Evolutionary conservation across 1,140 invertebrate genomes (phyloP).

Genomic region (Ptiloglossa arizonensis): DNA sequence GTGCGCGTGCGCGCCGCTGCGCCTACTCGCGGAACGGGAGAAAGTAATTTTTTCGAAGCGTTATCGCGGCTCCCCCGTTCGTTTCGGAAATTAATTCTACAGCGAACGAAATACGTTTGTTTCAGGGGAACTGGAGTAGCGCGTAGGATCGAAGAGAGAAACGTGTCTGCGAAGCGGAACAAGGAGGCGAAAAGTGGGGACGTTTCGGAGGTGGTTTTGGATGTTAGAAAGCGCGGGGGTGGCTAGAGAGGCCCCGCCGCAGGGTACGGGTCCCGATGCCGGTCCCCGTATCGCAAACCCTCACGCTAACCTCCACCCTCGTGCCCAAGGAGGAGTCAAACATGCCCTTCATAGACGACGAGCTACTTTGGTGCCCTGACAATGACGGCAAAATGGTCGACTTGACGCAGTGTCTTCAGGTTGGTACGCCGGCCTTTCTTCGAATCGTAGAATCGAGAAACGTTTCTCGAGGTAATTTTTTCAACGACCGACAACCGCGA

Average conservation of each 20-base stretch:
- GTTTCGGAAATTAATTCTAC: neutral
- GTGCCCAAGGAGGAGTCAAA: slow-evolving; percentile 81
- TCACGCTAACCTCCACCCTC: slow-evolving; percentile 79
- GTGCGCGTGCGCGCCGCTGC: too few species aligned
- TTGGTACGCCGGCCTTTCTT: slow-evolving; percentile 79
- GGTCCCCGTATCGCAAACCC: slow-evolving; percentile 81
- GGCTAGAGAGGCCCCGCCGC: slow-evolving; percentile 81
- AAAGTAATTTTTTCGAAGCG: slow-evolving; percentile 28
- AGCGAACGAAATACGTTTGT: neutral
- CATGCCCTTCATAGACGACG: slow-evolving; percentile 98
- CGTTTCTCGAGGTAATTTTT: too few species aligned
- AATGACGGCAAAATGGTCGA: slow-evolving; percentile 96
- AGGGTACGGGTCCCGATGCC: slow-evolving; percentile 81
- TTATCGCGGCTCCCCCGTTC: too few species aligned
- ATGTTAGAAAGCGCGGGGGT: slow-evolving; percentile 81
- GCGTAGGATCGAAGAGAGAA: slow-evolving; percentile 4
- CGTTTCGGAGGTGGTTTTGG: slow-evolving; percentile 75
- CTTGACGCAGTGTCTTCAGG: slow-evolving; percentile 92
- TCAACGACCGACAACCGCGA: too few species aligned
- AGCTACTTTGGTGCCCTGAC: slow-evolving; percentile 94
- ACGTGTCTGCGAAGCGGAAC: slow-evolving; percentile 44
- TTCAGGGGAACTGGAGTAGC: slow-evolving; percentile 39
- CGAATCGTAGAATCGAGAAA: too few species aligned
- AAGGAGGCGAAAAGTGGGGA: slow-evolving; percentile 49
- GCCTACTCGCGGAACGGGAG: slow-evolving; percentile 7